Evolutionary conservation across 2,888 invertebrate species (phyloP).

Genomic region (Empis stercorea): DNA sequence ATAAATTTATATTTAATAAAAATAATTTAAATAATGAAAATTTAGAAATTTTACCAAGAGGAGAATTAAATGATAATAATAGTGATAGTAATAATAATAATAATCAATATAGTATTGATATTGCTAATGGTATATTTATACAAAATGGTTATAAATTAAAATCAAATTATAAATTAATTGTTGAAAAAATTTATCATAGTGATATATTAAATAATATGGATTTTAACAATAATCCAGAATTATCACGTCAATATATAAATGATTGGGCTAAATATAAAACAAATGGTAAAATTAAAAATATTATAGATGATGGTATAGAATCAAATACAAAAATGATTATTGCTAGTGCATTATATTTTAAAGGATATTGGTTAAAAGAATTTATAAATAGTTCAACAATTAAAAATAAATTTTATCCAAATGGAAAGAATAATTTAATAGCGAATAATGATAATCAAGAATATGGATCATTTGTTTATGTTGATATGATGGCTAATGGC

Average conservation of each 20-base stretch:
- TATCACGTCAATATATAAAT: slow-evolving; percentile 38
- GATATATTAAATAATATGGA: slow-evolving; percentile 36
- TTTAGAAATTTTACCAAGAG: too few species aligned
- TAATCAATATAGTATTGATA: slow-evolving; percentile 17
- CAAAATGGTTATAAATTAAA: slow-evolving; percentile 41
- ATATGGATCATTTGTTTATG: slow-evolving; percentile 12
- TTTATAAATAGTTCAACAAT: slow-evolving; percentile 39
- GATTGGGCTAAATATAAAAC: slow-evolving; percentile 43
- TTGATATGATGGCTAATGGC: slow-evolving; percentile 47
- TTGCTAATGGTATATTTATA: slow-evolving; percentile 42
- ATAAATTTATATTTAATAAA: too few species aligned
- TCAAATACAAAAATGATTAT: slow-evolving; percentile 41
- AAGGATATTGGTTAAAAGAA: slow-evolving; percentile 41
- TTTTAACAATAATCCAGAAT: slow-evolving; percentile 29
- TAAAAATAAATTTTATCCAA: slow-evolving; percentile 12
- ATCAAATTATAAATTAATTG: slow-evolving; percentile 34
- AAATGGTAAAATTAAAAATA: slow-evolving; percentile 40
- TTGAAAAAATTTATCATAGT: slow-evolving; percentile 37
- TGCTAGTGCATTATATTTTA: slow-evolving; percentile 48
- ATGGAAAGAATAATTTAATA: slow-evolving; percentile 9
- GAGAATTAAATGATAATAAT: not conserved
- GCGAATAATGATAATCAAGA: too few species aligned
- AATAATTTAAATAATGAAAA: not conserved
- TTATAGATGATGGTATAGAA: slow-evolving; percentile 37
- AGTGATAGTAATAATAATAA: too few species aligned